Base-by-base conservation (phyloP, 2,113 vertebrate species). In the Pelobates fuscus region DNA sequence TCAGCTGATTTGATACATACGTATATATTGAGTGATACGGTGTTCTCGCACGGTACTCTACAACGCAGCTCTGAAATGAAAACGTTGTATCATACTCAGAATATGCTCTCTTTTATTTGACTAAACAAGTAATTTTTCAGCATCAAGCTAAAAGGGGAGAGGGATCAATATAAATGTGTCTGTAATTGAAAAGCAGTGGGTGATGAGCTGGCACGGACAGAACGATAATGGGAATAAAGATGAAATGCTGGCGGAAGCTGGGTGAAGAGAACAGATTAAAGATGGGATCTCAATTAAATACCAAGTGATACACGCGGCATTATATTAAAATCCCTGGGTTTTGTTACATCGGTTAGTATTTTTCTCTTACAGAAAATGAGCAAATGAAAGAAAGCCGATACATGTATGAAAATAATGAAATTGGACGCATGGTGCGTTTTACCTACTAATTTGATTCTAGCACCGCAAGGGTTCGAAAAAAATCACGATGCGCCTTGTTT, bases 141-240 rank as follows among this genome's bases (percentile, higher is more conserved):
- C 86, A 84, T 77, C 60, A 27, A 89, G 87, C 88, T 87, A 86
- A 88, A 89, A 90, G 89, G 86, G 89, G 86, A 75, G 72, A 61
- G 82, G 80, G 87, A 90, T 93, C 90, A 91, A 90, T 93, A 89
- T 78, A 78, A 82, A 83, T 83, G 83, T 88, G 65, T 57, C 84
- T 86, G 85, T 92, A 90, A 93, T 91, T 89, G 90, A 93, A 93
- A 91, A 89, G 78, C 88, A 91, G 91, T 90, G 86, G 90, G 90
- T 87, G 89, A 88, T 89, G 86, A 88, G 86, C 88, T 82, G 85
- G 85, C 67, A 71, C 81, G 81, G 84, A 89, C 91, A 90, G 89
- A 86, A 89, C 86, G 86, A 89, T 90, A 88, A 90, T 89, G 88
- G 84, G 85, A 88, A 84, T 79, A 86, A 83, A 89, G 86, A 89